phyloP scores from a whole-genome alignment of 1,140 invertebrate genomes.

The Drosophila busckii region DNA sequence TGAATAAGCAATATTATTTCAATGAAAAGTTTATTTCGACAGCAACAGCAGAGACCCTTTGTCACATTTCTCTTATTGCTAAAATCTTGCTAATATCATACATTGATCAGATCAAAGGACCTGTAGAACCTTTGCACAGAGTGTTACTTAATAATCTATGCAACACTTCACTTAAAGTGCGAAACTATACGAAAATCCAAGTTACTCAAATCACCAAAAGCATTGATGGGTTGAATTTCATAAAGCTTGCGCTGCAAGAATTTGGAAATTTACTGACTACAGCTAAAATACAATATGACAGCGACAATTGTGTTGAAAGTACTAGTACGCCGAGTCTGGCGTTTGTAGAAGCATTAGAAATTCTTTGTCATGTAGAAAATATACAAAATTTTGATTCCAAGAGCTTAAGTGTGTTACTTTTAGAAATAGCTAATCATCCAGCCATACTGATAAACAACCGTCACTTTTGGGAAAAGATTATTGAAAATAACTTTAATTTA shows the following conservation, averaged over 20 bases:
- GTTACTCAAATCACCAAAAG: conserved; percentile 60
- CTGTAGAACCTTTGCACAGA: conserved; percentile 81
- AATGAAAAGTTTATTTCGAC: conserved; percentile 89
- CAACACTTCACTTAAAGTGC: conserved; percentile 71
- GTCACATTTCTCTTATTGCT: conserved; percentile 83
- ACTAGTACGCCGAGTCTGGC: conserved; percentile 73
- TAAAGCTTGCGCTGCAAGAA: conserved; percentile 81
- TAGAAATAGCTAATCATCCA: conserved; percentile 86
- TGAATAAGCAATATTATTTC: conserved; percentile 89
- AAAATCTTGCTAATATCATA: conserved; percentile 84
- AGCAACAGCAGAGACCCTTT: conserved; percentile 85
- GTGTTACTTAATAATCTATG: conserved; percentile 84
- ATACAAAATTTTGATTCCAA: no score
- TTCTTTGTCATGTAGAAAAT: conserved; percentile 75
- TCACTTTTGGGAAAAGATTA: conserved; percentile 64
- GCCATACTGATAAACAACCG: conserved; percentile 80
- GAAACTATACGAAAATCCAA: conserved; percentile 71
- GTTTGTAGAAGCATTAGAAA: conserved; percentile 56
- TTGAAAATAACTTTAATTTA: conserved; percentile 47
- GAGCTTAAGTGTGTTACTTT: conserved; percentile 81
- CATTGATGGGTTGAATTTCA: conserved; percentile 36
- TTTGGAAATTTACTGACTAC: conserved; percentile 81
- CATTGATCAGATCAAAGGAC: conserved; percentile 81
- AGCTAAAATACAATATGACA: conserved; percentile 80
- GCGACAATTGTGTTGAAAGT: conserved; percentile 74